Evolutionary conservation across 2,113 vertebrate genomes (phyloP), one percentile per base, ranked within the genome.

Genomic region (Thalassarche chlororhynchos): DNA sequence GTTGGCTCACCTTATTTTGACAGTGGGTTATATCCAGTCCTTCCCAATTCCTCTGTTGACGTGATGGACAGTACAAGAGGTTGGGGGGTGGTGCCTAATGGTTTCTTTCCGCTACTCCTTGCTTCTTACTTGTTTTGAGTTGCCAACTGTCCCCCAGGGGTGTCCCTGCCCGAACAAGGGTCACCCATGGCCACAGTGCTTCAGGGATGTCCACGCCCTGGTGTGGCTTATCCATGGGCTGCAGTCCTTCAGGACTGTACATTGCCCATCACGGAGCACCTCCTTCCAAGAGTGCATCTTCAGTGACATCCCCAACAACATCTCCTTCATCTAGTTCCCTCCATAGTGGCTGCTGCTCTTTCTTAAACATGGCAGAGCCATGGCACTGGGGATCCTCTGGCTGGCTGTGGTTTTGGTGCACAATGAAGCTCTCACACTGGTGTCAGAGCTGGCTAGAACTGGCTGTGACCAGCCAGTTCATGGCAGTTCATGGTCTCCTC

Each of bases 201-300:
- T 74, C 38, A 74, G 29, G 40, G 11, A 60, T 29, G 10, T n/a
- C 52, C 38, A 20, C 23, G 21, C 10, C 10, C 11, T 55, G 21
- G 5, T 58, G 26, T 68, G 40, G 21, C 29, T 78, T 60, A 47
- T 15, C 29, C 46, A 46, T 10, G 36, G 40, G 25, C 54, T n/a
- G 17, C 32, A 46, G 21, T 75, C 40, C 34, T n/a, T 75, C 69
- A 47, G 40, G 46, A 61, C 2, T 46, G 10, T 68, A 68, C 8
- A 13, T 4, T 47, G 17, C 5, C 9, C 1, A 0, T 31, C 38
- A 46, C 1, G 1, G 49, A 71, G 26, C 42, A 71, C 14, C 14
- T 60, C 12, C 15, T 66, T 66, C 46, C 44, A 44, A 60, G 18
- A 74, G 20, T 31, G 23, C 8, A 61, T 31, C 29, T 80, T 81